A percentile compares a stretch with the other conserved stretches of the same genome.
phyloP scores from a whole-genome alignment of 2,113 vertebrate species.

The Zapus hudsonius region DNA sequence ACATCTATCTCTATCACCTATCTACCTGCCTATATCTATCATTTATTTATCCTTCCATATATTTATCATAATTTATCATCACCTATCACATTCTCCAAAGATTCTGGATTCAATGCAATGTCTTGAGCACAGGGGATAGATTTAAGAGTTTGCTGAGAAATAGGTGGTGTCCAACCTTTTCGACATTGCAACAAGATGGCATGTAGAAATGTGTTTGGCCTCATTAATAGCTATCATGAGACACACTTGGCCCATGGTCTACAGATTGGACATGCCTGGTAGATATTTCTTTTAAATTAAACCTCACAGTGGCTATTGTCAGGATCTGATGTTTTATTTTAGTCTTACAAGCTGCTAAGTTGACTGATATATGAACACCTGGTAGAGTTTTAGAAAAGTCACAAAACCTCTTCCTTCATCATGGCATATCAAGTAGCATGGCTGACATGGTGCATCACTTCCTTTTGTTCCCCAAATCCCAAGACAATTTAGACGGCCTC shows the following conservation, averaged over 20 bases:
- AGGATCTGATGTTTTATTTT: background rate
- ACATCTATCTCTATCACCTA: background rate
- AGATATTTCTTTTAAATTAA: conserved; percentile 5
- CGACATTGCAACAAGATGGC: too few species aligned
- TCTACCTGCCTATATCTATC: too few species aligned
- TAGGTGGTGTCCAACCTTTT: too few species aligned
- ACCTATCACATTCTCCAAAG: background rate
- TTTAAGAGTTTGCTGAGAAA: too few species aligned
- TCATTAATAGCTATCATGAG: too few species aligned
- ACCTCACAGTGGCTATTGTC: background rate
- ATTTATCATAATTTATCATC: background rate
- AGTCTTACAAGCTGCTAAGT: background rate
- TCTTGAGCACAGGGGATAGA: too few species aligned
- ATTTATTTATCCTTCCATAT: background rate
- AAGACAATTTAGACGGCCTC: background rate
- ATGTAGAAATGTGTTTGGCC: too few species aligned
- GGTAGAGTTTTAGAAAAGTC: background rate
- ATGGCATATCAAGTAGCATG: background rate
- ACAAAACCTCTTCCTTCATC: background rate
- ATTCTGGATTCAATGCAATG: too few species aligned
- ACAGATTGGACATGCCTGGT: too few species aligned
- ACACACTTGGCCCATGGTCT: too few species aligned
- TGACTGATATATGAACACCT: background rate
- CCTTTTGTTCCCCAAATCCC: background rate
- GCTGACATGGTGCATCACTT: background rate